Base-by-base conservation (phyloP, 2,113 vertebrate species). In the Amphiprion percula region DNA sequence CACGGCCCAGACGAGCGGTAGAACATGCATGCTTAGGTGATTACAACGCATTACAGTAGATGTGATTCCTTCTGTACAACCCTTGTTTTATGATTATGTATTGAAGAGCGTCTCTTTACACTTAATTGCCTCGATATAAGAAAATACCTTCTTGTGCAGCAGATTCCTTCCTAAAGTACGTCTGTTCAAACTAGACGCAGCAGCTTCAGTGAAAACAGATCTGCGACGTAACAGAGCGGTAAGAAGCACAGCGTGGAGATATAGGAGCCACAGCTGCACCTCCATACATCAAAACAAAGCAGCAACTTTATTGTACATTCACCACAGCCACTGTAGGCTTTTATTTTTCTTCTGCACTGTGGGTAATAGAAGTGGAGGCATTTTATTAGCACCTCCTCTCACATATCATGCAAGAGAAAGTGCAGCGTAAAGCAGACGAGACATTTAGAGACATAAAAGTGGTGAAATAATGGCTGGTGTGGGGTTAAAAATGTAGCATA, bases 181-280 rank as follows among this genome's bases (percentile, higher is more conserved):
- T 74, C 26, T 39, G 68, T 50, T 80, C 37, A 49, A 37, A 55
- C 64, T 56, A 44, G 21, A 72, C 68, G 55, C 62, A 69, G 49
- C 59, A 23, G 68, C 53, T 71, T 54, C 69, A 21, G 28, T 61
- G 33, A 37, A 70, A 64, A 55, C 73, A 76, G 24, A 33, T 55
- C 47, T 66, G 73, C 60, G 73, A 71, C 60, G 54, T 58, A 82
- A 70, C 60, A 33, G 55, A 24, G 39, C 33, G 37, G 59, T 37
- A 24, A 60, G 78, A 54, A 67, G 23, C 24, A 10, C 33, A 37
- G 33, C 33, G 7, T 37, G 33, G 33, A 37, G 33, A 37, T 2
- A 37, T 37, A 10, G 33, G 33, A 10, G 7, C 33, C 59, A 30
- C 11, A 46, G 61, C 70, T 62, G 17, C 16, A 10, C 14, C 12